Evolutionary conservation across 1,140 invertebrate genomes (phyloP).

Genomic region (Cyclina sinensis): DNA sequence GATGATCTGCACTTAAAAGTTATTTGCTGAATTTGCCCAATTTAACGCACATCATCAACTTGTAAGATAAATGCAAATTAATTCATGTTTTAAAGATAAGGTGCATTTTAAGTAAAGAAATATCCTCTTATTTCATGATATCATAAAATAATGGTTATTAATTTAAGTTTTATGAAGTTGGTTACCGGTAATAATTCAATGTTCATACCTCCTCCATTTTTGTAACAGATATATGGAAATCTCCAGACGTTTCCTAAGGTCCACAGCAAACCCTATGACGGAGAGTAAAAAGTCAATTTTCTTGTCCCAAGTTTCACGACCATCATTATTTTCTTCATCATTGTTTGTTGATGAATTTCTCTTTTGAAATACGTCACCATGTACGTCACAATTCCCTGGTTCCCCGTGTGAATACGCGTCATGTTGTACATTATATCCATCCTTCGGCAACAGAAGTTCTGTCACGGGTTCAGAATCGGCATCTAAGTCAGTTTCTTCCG

Average conservation of each 20-base stretch:
- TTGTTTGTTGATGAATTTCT: not conserved
- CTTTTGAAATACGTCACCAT: not conserved
- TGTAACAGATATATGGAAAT: conserved; percentile 87
- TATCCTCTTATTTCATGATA: too few relatives aligned
- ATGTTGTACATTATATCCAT: not conserved
- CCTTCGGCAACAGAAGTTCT: not conserved
- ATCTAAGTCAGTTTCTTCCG: not conserved
- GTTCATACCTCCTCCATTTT: conserved; percentile 83
- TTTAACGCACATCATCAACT: too few relatives aligned
- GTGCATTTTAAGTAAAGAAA: too few relatives aligned
- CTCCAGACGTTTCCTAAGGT: conserved; percentile 93
- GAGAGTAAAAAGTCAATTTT: conserved; percentile 95
- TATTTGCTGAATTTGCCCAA: too few relatives aligned
- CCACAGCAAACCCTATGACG: conserved; percentile 95
- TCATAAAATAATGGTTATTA: too few relatives aligned
- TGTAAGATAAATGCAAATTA: too few relatives aligned
- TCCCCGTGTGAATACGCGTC: too few relatives aligned
- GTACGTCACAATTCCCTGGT: not conserved
- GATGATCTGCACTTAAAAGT: too few relatives aligned
- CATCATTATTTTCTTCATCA: not conserved
- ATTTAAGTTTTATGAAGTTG: too few relatives aligned
- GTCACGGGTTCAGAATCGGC: not conserved
- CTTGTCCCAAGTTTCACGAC: conserved; percentile 88
- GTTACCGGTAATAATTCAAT: not conserved
- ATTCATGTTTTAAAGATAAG: too few relatives aligned